Base-by-base conservation (phyloP, 2,113 vertebrate genomes). In the Dromaius novaehollandiae region DNA sequence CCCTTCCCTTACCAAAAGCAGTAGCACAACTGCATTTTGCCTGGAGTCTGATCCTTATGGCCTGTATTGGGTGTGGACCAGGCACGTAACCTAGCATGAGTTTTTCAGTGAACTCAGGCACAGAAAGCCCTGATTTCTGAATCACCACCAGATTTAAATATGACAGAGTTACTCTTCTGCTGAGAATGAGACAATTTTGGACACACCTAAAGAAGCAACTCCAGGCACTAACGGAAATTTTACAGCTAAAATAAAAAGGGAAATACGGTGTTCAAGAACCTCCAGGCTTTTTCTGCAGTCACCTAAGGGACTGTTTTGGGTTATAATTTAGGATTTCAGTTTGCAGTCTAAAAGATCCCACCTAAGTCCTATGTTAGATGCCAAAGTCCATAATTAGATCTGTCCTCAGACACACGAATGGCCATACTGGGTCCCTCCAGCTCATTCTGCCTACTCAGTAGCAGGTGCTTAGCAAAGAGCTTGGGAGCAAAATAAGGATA, bases 181-280 rank as follows among this genome's bases (percentile, higher is more conserved):
- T 93, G 60, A 70, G 40, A 55, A 0, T 25, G 9, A 20, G 36
- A 50, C 42, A 53, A 82, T 63, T 36, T 53, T 26, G 46, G 51
- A 58, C 36, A n/a, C 0, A 0, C 48, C 24, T 10, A 84, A 82
- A 77, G 36, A 81, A 61, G 12, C 0, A 2, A 78, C 60, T 81
- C 50, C 55, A 68, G 42, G 25, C 50, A 89, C 9, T 1, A 2
- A 87, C 30, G 7, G 34, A 64, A 89, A 91, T 87, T 60, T 58
- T 30, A 93, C 4, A 1, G 82, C 56, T 90, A 64, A 63, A 94
- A 79, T 68, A 78, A 85, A 81, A 95, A 34, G 5, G 22, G 36
- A 84, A 93, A 75, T 3, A 55, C 17, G 61, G 53, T 48, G 15
- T 75, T 60, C 46, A 85, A 32, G 13, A n/a, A 48, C 40, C 65